Percentiles rank a stretch among this genome's conserved stretches.
These are phyloP conservation scores for Parotocinclus haroldoi DNA, from an alignment of 2,797 vertebrate species.

Conservation along the genomic window DNA sequence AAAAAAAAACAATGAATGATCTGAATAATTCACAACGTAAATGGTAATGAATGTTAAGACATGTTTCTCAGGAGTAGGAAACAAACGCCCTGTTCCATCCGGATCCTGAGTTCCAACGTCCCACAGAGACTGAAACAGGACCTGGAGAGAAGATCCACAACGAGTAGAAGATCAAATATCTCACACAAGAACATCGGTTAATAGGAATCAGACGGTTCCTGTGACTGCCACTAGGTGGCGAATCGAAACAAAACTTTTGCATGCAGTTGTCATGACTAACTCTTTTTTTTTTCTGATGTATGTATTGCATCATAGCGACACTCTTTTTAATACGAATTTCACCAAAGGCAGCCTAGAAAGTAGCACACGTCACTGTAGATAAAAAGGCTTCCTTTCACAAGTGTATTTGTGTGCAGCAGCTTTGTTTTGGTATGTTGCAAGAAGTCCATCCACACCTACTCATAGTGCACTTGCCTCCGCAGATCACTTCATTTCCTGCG, in stretches of 20 bases:
- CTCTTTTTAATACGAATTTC: neutral
- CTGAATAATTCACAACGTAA: too few relatives aligned
- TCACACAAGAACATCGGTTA: too few relatives aligned
- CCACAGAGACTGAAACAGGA: too few relatives aligned
- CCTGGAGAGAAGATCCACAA: too few relatives aligned
- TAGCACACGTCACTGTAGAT: neutral
- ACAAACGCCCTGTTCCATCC: too few relatives aligned
- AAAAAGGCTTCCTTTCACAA: neutral
- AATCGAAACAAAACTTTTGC: neutral
- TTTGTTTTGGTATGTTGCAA: neutral
- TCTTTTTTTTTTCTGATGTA: neutral
- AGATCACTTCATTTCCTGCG: conserved; percentile 55
- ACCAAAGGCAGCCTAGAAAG: too few relatives aligned
- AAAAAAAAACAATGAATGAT: too few relatives aligned
- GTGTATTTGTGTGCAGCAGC: neutral
- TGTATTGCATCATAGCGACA: neutral
- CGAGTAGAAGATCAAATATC: too few relatives aligned
- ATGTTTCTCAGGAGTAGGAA: too few relatives aligned
- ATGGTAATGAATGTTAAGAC: too few relatives aligned
- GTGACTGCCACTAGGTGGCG: conserved; percentile 28
- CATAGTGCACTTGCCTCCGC: conserved; percentile 36
- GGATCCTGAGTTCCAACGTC: too few relatives aligned
- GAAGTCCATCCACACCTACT: conserved; percentile 8
- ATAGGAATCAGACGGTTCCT: neutral
- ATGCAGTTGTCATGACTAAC: neutral